A percentile compares a stretch with the other conserved stretches of the same genome.
Evolutionary conservation across 2,113 vertebrate species (phyloP).

Genomic region (Cichladusa arquata): DNA sequence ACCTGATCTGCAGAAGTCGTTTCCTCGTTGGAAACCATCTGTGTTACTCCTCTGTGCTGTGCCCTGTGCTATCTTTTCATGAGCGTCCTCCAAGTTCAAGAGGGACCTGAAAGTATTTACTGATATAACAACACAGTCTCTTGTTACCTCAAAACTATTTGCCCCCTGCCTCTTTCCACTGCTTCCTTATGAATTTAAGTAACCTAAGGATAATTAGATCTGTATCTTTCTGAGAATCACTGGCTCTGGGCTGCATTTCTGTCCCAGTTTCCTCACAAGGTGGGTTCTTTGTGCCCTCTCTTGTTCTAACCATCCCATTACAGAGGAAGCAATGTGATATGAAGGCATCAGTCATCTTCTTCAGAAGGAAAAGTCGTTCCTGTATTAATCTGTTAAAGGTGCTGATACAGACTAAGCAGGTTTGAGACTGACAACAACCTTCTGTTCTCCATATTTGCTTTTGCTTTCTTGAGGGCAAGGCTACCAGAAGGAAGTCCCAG

Average conservation of each 20-base stretch:
- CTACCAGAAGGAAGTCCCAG: neutral
- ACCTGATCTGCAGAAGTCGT: neutral
- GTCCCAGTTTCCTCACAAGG: neutral
- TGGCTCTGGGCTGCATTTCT: neutral
- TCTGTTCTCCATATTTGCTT: neutral
- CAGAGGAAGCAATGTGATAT: neutral
- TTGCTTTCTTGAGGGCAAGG: neutral
- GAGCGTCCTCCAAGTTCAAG: neutral
- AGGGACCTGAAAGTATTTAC: neutral
- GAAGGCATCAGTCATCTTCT: neutral
- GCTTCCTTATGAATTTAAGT: neutral
- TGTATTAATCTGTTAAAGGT: neutral
- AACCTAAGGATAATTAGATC: neutral
- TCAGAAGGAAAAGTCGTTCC: neutral
- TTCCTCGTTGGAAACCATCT: neutral
- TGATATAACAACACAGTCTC: neutral
- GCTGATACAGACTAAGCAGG: neutral
- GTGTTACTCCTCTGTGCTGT: neutral
- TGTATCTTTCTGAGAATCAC: accelerated
- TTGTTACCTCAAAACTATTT: neutral
- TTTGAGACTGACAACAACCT: neutral
- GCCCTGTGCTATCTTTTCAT: neutral
- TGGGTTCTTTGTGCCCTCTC: neutral
- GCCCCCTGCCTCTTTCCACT: neutral
- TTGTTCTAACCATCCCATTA: neutral